Conservation (phyloP, 2,113 vertebrate species). For the Poeciliopsis occidentalis region DNA sequence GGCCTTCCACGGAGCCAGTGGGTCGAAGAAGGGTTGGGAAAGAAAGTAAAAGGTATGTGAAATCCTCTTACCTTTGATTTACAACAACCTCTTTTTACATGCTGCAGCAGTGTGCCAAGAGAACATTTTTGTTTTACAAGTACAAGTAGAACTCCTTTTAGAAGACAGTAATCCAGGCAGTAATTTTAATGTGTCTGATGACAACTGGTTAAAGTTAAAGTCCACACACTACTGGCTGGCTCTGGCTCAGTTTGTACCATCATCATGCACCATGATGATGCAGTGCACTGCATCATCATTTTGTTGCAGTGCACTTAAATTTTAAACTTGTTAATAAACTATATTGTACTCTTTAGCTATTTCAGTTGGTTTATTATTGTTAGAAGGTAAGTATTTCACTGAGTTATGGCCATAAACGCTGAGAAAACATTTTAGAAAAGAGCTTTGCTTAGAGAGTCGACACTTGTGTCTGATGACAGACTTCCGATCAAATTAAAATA, state of each 20-base stretch:
- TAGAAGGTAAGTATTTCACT: too few species aligned
- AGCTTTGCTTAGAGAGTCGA: too few species aligned
- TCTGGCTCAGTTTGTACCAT: not conserved
- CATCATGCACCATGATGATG: too few species aligned
- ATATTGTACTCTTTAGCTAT: too few species aligned
- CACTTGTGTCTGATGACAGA: too few species aligned
- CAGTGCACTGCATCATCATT: too few species aligned
- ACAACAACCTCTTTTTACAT: conserved; percentile 20
- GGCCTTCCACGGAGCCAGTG: conserved; percentile 93
- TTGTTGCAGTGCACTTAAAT: too few species aligned
- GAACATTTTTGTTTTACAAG: not conserved
- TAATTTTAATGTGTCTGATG: not conserved
- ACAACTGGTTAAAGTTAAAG: not conserved
- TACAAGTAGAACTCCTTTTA: not conserved
- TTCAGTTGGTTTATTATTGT: too few species aligned
- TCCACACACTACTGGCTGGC: not conserved
- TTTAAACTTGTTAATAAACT: too few species aligned
- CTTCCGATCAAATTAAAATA: too few species aligned
- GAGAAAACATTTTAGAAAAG: too few species aligned
- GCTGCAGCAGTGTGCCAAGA: not conserved
- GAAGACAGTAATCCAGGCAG: not conserved
- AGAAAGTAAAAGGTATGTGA: conserved; percentile 87
- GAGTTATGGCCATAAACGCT: too few species aligned
- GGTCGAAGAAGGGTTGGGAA: conserved; percentile 92
- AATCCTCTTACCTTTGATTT: conserved; percentile 59